Conservation (phyloP, 2,888 invertebrate species). For the Craniophora ligustri region DNA sequence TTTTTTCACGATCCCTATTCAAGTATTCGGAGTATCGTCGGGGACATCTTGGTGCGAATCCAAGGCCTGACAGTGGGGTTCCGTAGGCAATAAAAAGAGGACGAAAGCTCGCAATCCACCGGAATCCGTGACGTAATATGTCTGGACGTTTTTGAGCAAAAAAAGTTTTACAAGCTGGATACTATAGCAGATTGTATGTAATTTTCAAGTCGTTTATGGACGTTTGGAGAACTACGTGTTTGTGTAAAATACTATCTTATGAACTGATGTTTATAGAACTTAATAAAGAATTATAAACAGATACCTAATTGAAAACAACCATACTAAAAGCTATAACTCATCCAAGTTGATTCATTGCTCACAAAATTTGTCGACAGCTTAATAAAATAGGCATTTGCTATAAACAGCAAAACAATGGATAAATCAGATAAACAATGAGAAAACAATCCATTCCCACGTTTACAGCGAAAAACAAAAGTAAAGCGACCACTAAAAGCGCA, state of each 20-base stretch:
- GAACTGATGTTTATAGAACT: no score
- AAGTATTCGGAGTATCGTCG: slow-evolving; percentile 68
- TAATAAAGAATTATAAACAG: no score
- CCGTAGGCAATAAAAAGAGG: slow-evolving; percentile 70
- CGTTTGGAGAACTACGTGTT: slow-evolving; percentile 8
- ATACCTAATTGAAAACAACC: no score
- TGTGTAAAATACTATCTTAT: slow-evolving; percentile 6
- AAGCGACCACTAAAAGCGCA: slow-evolving; percentile 63
- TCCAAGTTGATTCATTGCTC: slow-evolving; percentile 7
- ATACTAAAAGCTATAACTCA: slow-evolving; percentile 7
- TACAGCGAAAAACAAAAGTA: slow-evolving; percentile 58
- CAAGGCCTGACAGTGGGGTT: slow-evolving; percentile 80
- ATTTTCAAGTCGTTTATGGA: slow-evolving; percentile 39
- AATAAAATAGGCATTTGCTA: slow-evolving; percentile 51
- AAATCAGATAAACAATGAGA: slow-evolving; percentile 59
- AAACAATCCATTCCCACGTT: slow-evolving; percentile 63
- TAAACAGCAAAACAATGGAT: slow-evolving; percentile 55
- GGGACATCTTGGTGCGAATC: slow-evolving; percentile 69
- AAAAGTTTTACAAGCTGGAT: slow-evolving; percentile 62
- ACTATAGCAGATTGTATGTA: slow-evolving; percentile 57
- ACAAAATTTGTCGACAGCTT: slow-evolving; percentile 37
- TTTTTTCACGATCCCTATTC: slow-evolving; percentile 66
- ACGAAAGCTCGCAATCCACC: slow-evolving; percentile 52
- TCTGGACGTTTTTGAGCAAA: slow-evolving; percentile 72
- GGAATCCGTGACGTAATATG: slow-evolving; percentile 75